phyloP scores from a whole-genome alignment of 2,888 invertebrate genomes.

The Pristionchus entomophagus region DNA sequence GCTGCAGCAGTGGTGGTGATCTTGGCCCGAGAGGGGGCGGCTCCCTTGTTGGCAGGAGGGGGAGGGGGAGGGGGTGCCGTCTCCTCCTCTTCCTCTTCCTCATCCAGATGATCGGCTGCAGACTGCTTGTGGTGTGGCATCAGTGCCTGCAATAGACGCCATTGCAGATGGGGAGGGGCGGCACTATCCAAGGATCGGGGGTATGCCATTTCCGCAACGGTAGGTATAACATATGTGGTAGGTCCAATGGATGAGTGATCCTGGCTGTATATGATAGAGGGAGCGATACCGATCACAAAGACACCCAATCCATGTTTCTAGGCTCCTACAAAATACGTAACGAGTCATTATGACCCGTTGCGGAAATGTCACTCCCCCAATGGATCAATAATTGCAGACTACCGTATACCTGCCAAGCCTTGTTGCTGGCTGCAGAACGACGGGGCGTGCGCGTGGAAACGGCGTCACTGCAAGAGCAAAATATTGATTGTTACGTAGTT shows the following conservation, averaged over 20 bases:
- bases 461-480: slow-evolving; percentile 19
- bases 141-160: not conserved
- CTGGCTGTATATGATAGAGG: too few relatives aligned
- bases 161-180: not conserved
- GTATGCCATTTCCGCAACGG: too few relatives aligned
- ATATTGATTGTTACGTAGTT: not conserved
- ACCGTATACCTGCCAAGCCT: slow-evolving; percentile 24
- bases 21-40: not conserved
- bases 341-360: too few relatives aligned
- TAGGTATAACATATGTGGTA: too few relatives aligned
- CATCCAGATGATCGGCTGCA: not conserved
- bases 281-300: too few relatives aligned
- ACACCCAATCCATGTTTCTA: too few relatives aligned
- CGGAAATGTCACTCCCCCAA: too few relatives aligned
- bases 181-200: too few relatives aligned
- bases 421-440: slow-evolving; percentile 38
- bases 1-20: not conserved
- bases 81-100: slow-evolving; percentile 13
- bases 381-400: too few relatives aligned
- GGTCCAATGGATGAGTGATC: too few relatives aligned
- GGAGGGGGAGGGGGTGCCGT: not conserved
- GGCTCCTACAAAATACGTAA: too few relatives aligned
- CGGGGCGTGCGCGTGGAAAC: slow-evolving; percentile 21
- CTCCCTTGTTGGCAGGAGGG: not conserved
- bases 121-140: slow-evolving; percentile 42